Evolutionary conservation across 2,888 invertebrate genomes (phyloP).

Genomic region (Linnaemya vulpina): DNA sequence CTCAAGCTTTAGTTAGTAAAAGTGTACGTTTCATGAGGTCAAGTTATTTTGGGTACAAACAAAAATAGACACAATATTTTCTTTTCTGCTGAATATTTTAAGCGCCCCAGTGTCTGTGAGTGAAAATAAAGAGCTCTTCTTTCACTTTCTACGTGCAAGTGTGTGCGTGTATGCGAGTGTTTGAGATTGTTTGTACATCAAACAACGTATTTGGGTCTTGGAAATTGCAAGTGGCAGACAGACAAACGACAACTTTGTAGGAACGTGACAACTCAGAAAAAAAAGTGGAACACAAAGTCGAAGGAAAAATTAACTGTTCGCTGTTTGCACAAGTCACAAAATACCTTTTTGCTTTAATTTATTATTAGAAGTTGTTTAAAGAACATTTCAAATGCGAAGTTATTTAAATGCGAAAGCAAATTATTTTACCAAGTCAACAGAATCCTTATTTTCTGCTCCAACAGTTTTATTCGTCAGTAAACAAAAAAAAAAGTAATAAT

Average conservation of each 20-base stretch:
- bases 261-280: slow-evolving; percentile 34
- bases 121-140: slow-evolving; percentile 31
- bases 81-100: slow-evolving; percentile 1
- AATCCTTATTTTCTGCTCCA: no score
- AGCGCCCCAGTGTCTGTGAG: slow-evolving; percentile 30
- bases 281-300: neutral
- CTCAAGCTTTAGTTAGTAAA: neutral
- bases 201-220: slow-evolving; percentile 44
- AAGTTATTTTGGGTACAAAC: slow-evolving; percentile 48
- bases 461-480: neutral
- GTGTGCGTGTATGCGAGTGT: neutral
- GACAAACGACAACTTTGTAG: slow-evolving; percentile 25
- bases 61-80: neutral
- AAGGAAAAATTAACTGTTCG: slow-evolving; percentile 5
- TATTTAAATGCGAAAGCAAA: neutral
- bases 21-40: slow-evolving; percentile 18
- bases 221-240: slow-evolving; percentile 59
- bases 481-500: no score
- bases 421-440: no score
- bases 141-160: slow-evolving; percentile 40
- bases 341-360: neutral
- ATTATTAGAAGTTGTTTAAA: no score
- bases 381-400: neutral
- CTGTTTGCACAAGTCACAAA: neutral
- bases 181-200: neutral